Conservation (phyloP, 2,113 vertebrate species). For the Choloepus hoffmanni region DNA sequence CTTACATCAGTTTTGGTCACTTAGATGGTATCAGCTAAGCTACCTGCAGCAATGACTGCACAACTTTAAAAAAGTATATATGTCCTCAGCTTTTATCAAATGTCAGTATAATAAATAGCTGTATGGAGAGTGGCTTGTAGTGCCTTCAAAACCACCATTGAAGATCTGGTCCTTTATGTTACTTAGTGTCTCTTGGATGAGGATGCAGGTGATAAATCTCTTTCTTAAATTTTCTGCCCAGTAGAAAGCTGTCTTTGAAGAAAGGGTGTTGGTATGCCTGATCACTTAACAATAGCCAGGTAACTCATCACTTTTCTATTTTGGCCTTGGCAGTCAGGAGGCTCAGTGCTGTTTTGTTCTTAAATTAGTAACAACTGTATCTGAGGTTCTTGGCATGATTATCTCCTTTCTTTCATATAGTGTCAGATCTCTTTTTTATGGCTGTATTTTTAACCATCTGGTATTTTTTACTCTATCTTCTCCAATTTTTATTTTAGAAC, state of each 20-base stretch:
- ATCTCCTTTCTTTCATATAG: neutral
- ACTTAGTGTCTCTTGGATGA: neutral
- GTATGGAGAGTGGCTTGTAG: neutral
- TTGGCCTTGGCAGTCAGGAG: slow-evolving; percentile 22
- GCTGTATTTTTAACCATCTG: neutral
- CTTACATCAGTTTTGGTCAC: neutral
- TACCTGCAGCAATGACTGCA: neutral
- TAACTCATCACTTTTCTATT: neutral
- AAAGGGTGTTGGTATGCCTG: neutral
- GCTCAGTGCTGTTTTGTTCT: slow-evolving; percentile 4
- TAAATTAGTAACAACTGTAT: neutral
- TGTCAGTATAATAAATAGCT: neutral
- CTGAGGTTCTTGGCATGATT: neutral
- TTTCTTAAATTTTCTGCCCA: neutral
- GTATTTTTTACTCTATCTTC: slow-evolving; percentile 12
- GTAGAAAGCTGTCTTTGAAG: neutral
- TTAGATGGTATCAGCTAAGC: neutral
- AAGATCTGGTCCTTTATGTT: neutral
- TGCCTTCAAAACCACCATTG: neutral
- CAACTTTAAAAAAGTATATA: neutral
- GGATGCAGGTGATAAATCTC: neutral
- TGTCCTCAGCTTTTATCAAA: slow-evolving; percentile 12
- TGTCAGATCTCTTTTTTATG: neutral
- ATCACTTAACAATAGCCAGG: neutral
- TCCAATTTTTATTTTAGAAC: neutral